Evolutionary conservation across 2,797 vertebrate genomes (phyloP).

Genomic region (Rousettus madagascariensis): DNA sequence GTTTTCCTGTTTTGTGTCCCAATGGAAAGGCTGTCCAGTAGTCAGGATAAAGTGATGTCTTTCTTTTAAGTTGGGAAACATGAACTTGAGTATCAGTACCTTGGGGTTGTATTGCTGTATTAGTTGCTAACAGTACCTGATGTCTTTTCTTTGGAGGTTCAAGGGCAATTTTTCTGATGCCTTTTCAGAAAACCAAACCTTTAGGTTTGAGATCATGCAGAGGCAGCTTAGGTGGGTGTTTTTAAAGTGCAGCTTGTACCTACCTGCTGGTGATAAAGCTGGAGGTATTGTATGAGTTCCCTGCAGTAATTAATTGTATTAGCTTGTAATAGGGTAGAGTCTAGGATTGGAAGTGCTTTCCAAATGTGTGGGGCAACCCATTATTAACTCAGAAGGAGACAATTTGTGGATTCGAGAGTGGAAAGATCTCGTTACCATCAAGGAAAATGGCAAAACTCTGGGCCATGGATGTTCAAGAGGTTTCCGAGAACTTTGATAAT

Average conservation of each 20-base stretch:
- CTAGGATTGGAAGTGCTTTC: not conserved
- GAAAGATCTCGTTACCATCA: not conserved
- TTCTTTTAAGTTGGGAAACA: not conserved
- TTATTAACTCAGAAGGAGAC: not conserved
- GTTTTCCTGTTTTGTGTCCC: not conserved
- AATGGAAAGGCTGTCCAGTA: not conserved
- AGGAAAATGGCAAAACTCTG: not conserved
- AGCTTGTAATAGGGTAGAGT: not conserved
- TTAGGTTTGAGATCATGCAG: not conserved
- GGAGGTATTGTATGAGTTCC: not conserved
- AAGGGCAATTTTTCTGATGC: not conserved
- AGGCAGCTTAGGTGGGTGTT: not conserved
- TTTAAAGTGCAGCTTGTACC: not conserved
- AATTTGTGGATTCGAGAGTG: not conserved
- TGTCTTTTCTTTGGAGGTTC: not conserved
- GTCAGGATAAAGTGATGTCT: not conserved
- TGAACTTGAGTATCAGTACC: not conserved
- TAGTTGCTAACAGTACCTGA: not conserved
- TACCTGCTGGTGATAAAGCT: not conserved
- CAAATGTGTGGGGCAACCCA: not conserved
- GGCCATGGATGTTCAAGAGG: not conserved
- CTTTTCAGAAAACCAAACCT: constrained; percentile 8
- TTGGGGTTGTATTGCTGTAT: not conserved
- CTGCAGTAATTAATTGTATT: not conserved
- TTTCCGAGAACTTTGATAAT: constrained; percentile 34